Percentiles rank a stretch among this genome's conserved stretches.
Evolutionary conservation across 2,797 vertebrate species (phyloP).

Genomic region (Allobates femoralis): DNA sequence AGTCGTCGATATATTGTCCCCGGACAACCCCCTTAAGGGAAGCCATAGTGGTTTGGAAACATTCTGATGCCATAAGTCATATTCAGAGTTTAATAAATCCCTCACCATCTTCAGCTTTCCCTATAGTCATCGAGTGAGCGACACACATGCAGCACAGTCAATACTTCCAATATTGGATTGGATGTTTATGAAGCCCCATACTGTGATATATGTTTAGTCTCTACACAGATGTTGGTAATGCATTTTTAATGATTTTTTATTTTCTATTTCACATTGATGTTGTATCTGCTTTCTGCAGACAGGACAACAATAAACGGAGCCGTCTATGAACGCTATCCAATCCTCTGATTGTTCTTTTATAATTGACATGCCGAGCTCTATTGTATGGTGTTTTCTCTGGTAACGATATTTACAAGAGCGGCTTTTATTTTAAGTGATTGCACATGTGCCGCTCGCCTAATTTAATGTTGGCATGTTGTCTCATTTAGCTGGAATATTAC

Average conservation of each 20-base stretch:
- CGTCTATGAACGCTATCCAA: not conserved
- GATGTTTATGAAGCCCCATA: not conserved
- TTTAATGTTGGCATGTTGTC: not conserved
- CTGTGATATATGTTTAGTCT: constrained; percentile 32
- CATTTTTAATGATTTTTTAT: constrained; percentile 44
- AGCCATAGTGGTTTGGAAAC: not conserved
- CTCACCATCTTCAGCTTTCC: not conserved
- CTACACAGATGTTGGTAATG: not conserved
- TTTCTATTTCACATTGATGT: not conserved
- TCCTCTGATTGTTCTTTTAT: not conserved
- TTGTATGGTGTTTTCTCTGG: not conserved
- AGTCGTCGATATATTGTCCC: too few species aligned
- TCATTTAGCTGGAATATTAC: not conserved
- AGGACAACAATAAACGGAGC: not conserved
- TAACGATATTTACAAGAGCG: constrained; percentile 13
- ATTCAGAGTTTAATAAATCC: not conserved
- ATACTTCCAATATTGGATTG: not conserved
- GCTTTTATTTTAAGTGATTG: constrained; percentile 1
- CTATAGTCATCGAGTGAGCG: not conserved
- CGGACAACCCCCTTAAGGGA: too few species aligned
- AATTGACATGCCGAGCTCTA: not conserved
- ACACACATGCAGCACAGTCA: not conserved
- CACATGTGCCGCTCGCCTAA: constrained; percentile 8
- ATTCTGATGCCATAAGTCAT: not conserved
- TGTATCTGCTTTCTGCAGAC: not conserved